Conservation (phyloP, 1,140 invertebrate species). For the Bathynomus jamesi region DNA sequence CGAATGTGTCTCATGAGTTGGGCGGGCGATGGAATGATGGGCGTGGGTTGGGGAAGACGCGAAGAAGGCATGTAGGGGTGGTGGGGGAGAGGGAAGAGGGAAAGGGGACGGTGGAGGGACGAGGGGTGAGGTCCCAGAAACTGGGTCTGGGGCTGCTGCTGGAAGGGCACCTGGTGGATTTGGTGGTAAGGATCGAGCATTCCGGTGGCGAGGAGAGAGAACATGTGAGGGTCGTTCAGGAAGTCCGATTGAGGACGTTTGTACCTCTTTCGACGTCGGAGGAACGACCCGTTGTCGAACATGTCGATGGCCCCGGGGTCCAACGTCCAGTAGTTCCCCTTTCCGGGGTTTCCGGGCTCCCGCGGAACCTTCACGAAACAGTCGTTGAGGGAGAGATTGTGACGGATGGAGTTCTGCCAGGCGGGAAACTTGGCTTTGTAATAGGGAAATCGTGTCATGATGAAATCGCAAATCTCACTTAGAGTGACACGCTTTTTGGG, state of each 20-base stretch:
- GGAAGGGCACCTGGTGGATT: conserved; percentile 10
- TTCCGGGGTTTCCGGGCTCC: conserved; percentile 96
- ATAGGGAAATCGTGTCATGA: conserved; percentile 95
- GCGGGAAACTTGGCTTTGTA: conserved; percentile 91
- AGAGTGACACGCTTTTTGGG: conserved; percentile 92
- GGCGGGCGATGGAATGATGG: neutral
- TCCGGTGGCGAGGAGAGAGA: conserved; percentile 24
- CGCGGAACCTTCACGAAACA: conserved; percentile 98
- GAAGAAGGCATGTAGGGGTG: neutral
- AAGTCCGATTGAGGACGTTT: conserved; percentile 63
- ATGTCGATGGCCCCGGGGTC: conserved; percentile 96
- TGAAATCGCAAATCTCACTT: conserved; percentile 97
- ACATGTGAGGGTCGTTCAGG: conserved; percentile 35
- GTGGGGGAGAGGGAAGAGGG: conserved; percentile 17
- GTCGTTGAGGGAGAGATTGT: conserved; percentile 96
- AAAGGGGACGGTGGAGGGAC: conserved; percentile 43
- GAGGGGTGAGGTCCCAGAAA: conserved; percentile 25
- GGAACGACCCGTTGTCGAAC: conserved; percentile 98
- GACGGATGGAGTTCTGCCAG: conserved; percentile 94
- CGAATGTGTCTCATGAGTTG: neutral
- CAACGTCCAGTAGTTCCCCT: conserved; percentile 98
- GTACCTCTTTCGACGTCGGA: conserved; percentile 88
- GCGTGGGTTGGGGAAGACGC: neutral
- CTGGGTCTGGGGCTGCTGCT: conserved; percentile 32
- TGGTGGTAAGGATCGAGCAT: conserved; percentile 18